Evolutionary conservation across 1,140 invertebrate genomes (phyloP).

Genomic region (Lucilia cuprina): DNA sequence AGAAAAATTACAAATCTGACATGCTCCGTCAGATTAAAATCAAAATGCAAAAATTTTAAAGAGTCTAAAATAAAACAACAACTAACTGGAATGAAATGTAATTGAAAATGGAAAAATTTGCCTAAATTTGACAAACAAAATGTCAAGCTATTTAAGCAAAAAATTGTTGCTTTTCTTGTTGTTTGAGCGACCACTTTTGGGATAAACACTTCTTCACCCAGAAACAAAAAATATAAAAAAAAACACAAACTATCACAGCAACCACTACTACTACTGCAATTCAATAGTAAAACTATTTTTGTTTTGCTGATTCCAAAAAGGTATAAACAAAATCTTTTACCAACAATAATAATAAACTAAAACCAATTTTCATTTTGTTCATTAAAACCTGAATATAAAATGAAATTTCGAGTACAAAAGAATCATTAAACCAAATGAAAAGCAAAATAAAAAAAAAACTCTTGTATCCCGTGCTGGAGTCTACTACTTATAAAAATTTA

Average conservation of each 20-base stretch:
- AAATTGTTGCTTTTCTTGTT: background rate
- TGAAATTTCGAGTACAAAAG: conserved; percentile 34
- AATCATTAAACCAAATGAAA: conserved; percentile 37
- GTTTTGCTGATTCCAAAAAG: background rate
- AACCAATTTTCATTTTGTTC: conserved; percentile 29
- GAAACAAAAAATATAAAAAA: background rate
- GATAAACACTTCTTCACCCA: background rate
- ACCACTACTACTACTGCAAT: background rate
- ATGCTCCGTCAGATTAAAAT: background rate
- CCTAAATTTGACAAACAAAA: background rate
- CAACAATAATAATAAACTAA: conserved; percentile 24
- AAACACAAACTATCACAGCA: background rate
- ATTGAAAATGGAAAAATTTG: background rate
- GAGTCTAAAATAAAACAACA: background rate
- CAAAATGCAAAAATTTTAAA: background rate
- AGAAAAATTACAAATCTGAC: background rate
- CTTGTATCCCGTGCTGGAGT: conserved; percentile 36
- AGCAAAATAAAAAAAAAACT: background rate
- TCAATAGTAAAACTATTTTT: background rate
- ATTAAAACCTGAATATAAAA: conserved; percentile 26
- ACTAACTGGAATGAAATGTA: background rate
- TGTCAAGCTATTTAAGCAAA: conserved; percentile 4
- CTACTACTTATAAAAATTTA: background rate
- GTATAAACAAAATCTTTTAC: background rate
- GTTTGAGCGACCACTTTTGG: background rate